Percentiles rank a stretch among this genome's conserved stretches.
Conservation (phyloP, 2,797 vertebrate species). For the Emydoidea blandingii region DNA sequence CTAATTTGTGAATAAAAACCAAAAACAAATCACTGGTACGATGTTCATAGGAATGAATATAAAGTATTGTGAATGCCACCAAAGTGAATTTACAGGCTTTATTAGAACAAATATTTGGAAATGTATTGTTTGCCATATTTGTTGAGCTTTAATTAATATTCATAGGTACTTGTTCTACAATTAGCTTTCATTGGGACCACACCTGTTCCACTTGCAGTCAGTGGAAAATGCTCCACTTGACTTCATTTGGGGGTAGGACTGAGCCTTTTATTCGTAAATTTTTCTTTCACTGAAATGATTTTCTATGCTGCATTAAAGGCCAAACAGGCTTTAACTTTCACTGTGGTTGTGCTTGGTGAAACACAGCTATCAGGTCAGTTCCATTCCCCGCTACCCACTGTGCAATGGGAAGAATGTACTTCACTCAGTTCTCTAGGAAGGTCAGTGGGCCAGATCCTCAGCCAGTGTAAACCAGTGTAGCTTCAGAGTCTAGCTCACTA, state of each 20-base stretch:
- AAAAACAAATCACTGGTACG: not conserved
- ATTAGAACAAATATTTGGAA: not conserved
- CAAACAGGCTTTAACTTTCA: not conserved
- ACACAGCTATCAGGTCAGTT: not conserved
- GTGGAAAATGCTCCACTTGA: not conserved
- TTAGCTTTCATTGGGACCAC: not conserved
- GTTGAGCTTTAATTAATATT: not conserved
- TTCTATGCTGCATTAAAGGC: not conserved
- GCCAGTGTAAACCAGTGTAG: not conserved
- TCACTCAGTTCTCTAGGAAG: not conserved
- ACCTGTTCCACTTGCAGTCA: not conserved
- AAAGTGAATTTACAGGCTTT: not conserved
- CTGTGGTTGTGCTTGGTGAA: not conserved
- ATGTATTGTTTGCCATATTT: not conserved
- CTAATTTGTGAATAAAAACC: not conserved
- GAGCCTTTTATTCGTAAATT: not conserved
- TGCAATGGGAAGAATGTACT: not conserved
- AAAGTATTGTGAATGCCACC: not conserved
- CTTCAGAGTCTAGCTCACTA: not conserved
- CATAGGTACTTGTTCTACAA: not conserved
- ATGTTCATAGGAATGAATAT: not conserved
- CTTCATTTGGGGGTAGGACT: not conserved
- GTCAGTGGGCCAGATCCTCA: not conserved
- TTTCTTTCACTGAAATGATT: not conserved
- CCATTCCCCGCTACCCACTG: not conserved